Evolutionary conservation across 2,113 vertebrate species (phyloP), one percentile per base, ranked within the genome.

Genomic region (Coreoperca whiteheadi): DNA sequence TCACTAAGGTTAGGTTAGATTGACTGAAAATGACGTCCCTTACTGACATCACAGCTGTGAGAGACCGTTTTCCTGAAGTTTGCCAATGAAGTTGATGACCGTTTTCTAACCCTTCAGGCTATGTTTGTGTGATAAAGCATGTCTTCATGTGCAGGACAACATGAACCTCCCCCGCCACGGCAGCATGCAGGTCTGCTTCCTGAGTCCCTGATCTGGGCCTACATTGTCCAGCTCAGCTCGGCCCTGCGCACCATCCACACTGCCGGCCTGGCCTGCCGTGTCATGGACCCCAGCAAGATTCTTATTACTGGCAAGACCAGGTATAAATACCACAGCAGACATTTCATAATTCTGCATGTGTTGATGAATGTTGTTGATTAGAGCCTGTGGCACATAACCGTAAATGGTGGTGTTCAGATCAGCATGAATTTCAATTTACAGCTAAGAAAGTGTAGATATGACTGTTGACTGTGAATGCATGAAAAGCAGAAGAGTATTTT

Each of bases 201-300:
- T 0, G 98, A 99, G 87, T 99, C 98, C 72, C 96, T 99, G 74
- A 99, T 99, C 89, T 99, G 98, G 98, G 98, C 98, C 1, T 99
- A 99, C 74, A 98, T 99, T 4, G 98, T 99, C 80, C 98, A 99
- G 84, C 95, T 99, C 25, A 99, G 98, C 88, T 99, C 98, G 3
- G 98, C 98, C 0, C 87, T 99, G 81, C 95, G 98, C 37, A 99
- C 97, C 91, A 97, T 99, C 92, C 98, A 99, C 89, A 99, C 98
- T 3, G 98, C 98, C 8, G 98, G 98, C 56, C 93, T 99, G 83
- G 98, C 98, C 0, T 99, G 98, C 91, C 96, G 98, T 53, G 97
- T 99, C 80, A 99, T 99, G 98, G 98, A 99, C 91, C 98, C 98
- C 91, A 99, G 97, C 51, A 99, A 99, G 93, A 99, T 99, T 95